These are phyloP conservation scores for Timandra comae DNA, from an alignment of 2,888 invertebrate genomes.

Conservation along the genomic window DNA sequence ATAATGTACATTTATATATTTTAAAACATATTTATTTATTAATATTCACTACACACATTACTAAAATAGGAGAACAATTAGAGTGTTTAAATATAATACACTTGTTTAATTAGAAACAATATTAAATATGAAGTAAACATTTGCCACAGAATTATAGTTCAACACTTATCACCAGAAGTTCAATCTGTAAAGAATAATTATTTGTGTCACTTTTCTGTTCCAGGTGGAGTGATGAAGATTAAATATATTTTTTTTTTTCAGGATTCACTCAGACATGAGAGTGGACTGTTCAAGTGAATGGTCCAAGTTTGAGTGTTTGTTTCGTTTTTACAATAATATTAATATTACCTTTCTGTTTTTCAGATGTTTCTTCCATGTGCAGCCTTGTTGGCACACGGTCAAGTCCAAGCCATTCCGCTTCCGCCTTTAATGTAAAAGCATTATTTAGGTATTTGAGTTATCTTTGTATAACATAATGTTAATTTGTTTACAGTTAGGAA, in stretches of 20 bases:
- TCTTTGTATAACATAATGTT: too few relatives aligned
- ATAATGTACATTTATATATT: slow-evolving; percentile 11
- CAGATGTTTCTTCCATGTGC: slow-evolving; percentile 73
- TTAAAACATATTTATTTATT: slow-evolving; percentile 35
- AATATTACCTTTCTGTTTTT: slow-evolving; percentile 74
- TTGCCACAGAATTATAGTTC: slow-evolving; percentile 29
- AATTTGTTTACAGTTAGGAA: slow-evolving; percentile 1
- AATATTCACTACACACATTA: slow-evolving; percentile 26
- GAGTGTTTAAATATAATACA: slow-evolving; percentile 36
- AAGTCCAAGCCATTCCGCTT: slow-evolving; percentile 79
- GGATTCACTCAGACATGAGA: slow-evolving; percentile 51
- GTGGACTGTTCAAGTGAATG: slow-evolving; percentile 19
- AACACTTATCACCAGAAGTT: slow-evolving; percentile 33
- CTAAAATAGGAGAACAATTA: slow-evolving; percentile 29
- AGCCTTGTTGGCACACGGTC: slow-evolving; percentile 81
- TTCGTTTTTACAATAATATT: slow-evolving; percentile 39
- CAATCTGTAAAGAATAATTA: slow-evolving; percentile 64
- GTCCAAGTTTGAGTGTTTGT: slow-evolving; percentile 65
- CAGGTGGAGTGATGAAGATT: slow-evolving; percentile 66
- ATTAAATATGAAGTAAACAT: slow-evolving; percentile 27
- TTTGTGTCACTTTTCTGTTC: slow-evolving; percentile 67
- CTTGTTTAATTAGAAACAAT: slow-evolving; percentile 16
- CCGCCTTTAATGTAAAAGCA: slow-evolving; percentile 74
- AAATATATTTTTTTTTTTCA: slow-evolving; percentile 56
- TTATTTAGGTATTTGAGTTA: slow-evolving; percentile 23